Evolutionary conservation across 2,888 invertebrate species (phyloP), one percentile per base, ranked within the genome.

Genomic region (Caenorhabditis zanzibari): DNA sequence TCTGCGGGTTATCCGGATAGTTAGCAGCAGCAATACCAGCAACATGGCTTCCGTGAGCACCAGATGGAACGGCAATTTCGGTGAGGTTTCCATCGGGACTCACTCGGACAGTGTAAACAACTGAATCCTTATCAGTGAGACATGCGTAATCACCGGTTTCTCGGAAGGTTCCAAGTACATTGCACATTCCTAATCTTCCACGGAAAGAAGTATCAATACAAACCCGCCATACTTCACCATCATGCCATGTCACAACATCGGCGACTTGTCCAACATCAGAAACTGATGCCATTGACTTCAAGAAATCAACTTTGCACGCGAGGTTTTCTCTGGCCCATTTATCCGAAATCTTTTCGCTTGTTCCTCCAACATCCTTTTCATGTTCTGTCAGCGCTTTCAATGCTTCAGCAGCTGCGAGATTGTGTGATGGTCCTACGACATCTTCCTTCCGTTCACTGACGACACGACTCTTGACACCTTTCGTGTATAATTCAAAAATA

Each of bases 1-100:
- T 94, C 89, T 97, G 96, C 0, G 96, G 96, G 73, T 95, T 95
- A 28, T 96, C 95, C 0, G 96, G 95, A 93, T 96, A 97, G 93
- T 96, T 94, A 0, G 96, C 98, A 1, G 97, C 95, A 0, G 98
- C 96, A 89, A 99, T 99, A 10, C 96, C 96, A 0, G 98, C 97
- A 5, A 99, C 99, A 93, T 99, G 98, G 0, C 98, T 98, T 32
- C 98, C 99, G 93, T 99, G 99, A 69, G 96, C 95, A 14, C 97
- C 97, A 9, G 85, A 85, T 5, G 97, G 95, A 88, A 96, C 96
- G 73, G 97, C 97, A 66, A 99, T 95, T 94, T 99, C 98, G 74
- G 98, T 93, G 0, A 95, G 94, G 92, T 97, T 95, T 32, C 98
- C 98, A 89, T 97, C 95, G 91, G 97, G 95, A 26, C 81, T 82